phyloP scores from a whole-genome alignment of 2,797 vertebrate genomes.

The Gallirallus australis region DNA sequence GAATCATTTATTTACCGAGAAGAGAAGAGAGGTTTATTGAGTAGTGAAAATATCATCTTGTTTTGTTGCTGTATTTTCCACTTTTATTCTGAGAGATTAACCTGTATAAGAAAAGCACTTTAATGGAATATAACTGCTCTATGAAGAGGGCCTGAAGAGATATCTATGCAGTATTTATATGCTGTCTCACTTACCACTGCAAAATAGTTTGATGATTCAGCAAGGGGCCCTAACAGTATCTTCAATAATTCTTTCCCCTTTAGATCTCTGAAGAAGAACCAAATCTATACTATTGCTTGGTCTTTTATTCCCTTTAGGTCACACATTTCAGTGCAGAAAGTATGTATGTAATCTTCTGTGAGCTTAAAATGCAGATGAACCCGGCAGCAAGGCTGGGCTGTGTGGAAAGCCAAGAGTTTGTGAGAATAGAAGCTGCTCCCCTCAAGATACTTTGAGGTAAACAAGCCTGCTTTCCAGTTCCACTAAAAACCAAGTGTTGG shows the following conservation, averaged over 20 bases:
- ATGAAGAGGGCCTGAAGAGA: constrained; percentile 58
- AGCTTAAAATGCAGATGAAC: constrained; percentile 28
- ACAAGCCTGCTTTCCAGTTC: not conserved
- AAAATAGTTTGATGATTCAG: constrained; percentile 69
- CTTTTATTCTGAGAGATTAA: constrained; percentile 69
- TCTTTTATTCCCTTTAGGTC: constrained; percentile 32
- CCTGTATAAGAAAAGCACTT: constrained; percentile 60
- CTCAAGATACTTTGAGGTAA: not conserved
- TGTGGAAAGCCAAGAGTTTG: not conserved
- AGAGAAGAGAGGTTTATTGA: constrained; percentile 50
- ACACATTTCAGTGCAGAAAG: constrained; percentile 7
- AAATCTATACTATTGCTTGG: constrained; percentile 35
- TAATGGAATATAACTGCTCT: constrained; percentile 52
- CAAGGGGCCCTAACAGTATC: constrained; percentile 13
- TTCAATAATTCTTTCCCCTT: constrained; percentile 54
- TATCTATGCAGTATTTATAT: constrained; percentile 68
- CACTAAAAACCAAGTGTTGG: not conserved
- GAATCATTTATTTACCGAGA: constrained; percentile 65
- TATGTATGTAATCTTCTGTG: not conserved
- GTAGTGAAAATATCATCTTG: constrained; percentile 57
- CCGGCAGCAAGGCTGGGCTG: not conserved
- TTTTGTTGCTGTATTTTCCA: constrained; percentile 58
- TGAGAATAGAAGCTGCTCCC: not conserved
- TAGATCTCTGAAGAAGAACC: constrained; percentile 48
- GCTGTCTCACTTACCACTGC: constrained; percentile 63